Percentiles rank a stretch among this genome's conserved stretches.
Conservation (phyloP, 2,888 invertebrate species). For the Lasioglossum oenotherae region DNA sequence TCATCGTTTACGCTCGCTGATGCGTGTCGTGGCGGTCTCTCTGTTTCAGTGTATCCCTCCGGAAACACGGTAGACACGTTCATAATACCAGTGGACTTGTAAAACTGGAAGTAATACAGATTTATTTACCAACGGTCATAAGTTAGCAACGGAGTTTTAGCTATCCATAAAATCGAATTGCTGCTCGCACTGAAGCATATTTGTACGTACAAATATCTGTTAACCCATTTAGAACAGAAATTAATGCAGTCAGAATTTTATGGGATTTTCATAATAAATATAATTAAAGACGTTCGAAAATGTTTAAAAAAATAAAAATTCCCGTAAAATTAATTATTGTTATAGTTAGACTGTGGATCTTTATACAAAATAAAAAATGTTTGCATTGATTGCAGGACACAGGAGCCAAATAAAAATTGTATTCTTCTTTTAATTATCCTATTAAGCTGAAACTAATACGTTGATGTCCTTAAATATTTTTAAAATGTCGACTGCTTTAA, state of each 20-base stretch:
- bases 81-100: conserved; percentile 72
- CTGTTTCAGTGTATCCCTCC: conserved; percentile 71
- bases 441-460: too few species aligned
- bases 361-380: too few species aligned
- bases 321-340: neutral
- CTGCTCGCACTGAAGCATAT: neutral
- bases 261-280: neutral
- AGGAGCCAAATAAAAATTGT: too few species aligned
- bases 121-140: neutral
- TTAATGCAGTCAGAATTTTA: neutral
- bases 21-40: conserved; percentile 61
- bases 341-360: neutral
- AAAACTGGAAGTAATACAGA: conserved; percentile 33
- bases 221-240: neutral
- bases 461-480: too few species aligned
- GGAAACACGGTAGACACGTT: conserved; percentile 81
- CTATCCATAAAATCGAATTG: neutral
- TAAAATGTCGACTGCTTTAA: too few species aligned
- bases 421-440: too few species aligned
- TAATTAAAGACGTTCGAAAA: neutral
- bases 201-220: neutral
- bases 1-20: conserved; percentile 47
- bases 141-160: neutral
- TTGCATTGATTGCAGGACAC: too few species aligned
- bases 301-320: neutral